Conservation (phyloP, 2,797 vertebrate species). For the Propithecus deckenii region DNA sequence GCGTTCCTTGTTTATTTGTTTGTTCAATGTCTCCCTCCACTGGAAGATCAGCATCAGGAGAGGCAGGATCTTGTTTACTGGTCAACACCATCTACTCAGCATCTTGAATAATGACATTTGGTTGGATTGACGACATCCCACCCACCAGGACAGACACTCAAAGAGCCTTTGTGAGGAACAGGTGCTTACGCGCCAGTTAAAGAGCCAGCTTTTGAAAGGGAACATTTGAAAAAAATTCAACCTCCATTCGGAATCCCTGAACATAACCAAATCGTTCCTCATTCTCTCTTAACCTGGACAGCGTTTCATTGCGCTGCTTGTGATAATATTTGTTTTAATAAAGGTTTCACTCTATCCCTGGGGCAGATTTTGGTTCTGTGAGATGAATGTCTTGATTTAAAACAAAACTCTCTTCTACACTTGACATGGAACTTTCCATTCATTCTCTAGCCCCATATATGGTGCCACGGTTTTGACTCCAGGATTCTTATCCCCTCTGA, state of each 20-base stretch:
- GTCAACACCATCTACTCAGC: neutral
- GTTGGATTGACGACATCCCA: neutral
- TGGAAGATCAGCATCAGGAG: neutral
- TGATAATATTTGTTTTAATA: neutral
- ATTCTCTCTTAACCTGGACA: neutral
- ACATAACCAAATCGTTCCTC: neutral
- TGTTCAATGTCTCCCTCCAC: neutral
- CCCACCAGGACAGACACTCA: neutral
- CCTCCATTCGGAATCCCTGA: neutral
- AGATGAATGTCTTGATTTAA: neutral
- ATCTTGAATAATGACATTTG: neutral
- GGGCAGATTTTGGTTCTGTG: neutral
- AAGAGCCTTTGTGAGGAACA: neutral
- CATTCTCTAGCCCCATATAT: neutral
- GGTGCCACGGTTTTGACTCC: rapidly evolving
- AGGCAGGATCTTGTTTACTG: neutral
- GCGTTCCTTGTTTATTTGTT: neutral
- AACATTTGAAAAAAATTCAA: neutral
- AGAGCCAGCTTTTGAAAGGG: neutral
- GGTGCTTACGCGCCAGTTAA: rapidly evolving
- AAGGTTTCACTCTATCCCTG: neutral
- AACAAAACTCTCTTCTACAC: neutral
- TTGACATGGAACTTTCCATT: rapidly evolving
- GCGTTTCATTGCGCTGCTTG: neutral
- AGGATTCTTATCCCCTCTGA: neutral